These are phyloP conservation scores for Rhinoptilus africanus DNA, from an alignment of 2,113 vertebrate species.

Conservation along the genomic window DNA sequence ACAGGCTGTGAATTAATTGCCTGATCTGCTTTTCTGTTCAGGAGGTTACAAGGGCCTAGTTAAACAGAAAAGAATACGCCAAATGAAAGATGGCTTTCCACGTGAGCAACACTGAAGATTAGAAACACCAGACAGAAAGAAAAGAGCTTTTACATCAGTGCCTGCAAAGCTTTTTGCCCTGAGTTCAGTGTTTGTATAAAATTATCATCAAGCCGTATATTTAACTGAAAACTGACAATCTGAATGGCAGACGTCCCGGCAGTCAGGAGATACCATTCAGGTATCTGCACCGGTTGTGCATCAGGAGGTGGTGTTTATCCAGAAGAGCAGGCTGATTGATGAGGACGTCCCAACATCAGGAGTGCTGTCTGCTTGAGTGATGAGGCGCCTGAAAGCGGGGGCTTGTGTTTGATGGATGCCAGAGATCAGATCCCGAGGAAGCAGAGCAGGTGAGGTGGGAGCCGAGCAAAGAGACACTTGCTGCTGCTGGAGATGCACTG, in stretches of 20 bases:
- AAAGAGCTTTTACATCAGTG: neutral
- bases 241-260: neutral
- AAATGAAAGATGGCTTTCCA: neutral
- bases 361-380: neutral
- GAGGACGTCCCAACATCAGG: neutral
- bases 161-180: neutral
- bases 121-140: neutral
- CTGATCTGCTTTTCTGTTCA: neutral
- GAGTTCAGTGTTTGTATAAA: neutral
- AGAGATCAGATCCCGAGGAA: neutral
- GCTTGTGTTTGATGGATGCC: neutral
- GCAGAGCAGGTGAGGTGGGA: neutral
- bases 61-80: neutral
- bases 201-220: slow-evolving; percentile 4
- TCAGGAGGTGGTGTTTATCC: neutral
- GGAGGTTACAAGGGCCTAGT: neutral
- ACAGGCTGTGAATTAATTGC: neutral
- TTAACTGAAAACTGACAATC: neutral
- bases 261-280: neutral
- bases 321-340: neutral
- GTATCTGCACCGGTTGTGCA: neutral
- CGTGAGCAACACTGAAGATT: neutral
- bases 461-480: accelerated
- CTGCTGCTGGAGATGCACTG: neutral
- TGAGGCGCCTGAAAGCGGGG: neutral